Conservation (phyloP, 2,888 invertebrate species). For the Bhutanitis thaidina region DNA sequence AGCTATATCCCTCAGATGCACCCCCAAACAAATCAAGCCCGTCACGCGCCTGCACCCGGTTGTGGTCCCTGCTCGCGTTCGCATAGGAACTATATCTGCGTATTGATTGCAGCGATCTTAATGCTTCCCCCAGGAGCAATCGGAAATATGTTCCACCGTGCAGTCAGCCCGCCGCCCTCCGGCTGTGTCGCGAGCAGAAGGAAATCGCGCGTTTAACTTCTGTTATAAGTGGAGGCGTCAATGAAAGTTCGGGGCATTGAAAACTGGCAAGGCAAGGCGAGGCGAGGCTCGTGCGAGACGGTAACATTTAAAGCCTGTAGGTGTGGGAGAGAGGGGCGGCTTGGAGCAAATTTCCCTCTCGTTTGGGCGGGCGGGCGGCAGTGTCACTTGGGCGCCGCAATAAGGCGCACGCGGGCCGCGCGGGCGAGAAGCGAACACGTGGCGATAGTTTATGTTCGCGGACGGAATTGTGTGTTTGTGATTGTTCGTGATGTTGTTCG, state of each 20-base stretch:
- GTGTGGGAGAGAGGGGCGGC: conserved; percentile 34
- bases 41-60: background rate
- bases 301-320: conserved; percentile 24
- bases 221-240: conserved; percentile 50
- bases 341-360: conserved; percentile 69
- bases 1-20: conserved; percentile 14
- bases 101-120: conserved; percentile 1
- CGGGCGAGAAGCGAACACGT: conserved; percentile 22
- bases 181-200: conserved; percentile 29
- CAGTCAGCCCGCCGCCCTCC: conserved; percentile 22
- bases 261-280: conserved; percentile 38
- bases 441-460: conserved; percentile 5
- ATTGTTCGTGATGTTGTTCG: conserved; percentile 3
- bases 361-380: conserved; percentile 51
- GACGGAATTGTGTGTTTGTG: conserved; percentile 20
- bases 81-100: conserved; percentile 11
- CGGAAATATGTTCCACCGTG: conserved; percentile 29
- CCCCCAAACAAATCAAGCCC: conserved; percentile 5
- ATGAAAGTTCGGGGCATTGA: conserved; percentile 65
- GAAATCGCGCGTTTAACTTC: conserved; percentile 39
- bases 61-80: background rate
- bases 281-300: conserved; percentile 46
- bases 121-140: conserved; percentile 24
- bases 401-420: conserved; percentile 30
- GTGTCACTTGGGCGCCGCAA: conserved; percentile 47